Base-by-base conservation (phyloP, 1,140 invertebrate species). In the Homalodisca vitripennis region DNA sequence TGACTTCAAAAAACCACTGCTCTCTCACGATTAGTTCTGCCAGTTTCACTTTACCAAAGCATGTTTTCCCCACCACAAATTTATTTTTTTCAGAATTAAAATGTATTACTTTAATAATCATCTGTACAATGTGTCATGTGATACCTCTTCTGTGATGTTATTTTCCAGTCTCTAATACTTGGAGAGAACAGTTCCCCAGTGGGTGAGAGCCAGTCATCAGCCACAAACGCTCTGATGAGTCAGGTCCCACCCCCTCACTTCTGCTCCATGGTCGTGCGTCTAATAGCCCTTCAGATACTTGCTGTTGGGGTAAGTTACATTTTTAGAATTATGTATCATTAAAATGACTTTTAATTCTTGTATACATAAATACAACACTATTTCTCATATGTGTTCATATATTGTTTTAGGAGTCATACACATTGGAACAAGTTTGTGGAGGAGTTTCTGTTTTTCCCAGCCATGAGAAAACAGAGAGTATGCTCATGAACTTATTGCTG, bases 401-500 rank as follows among this genome's bases (percentile, higher is more conserved):
- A n/a, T n/a, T n/a, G n/a, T n/a, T n/a, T n/a, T n/a, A 94, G 85
- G 95, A 98, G 75, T 89, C 89, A 67, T 96, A 94, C 79, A 94
- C 95, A 0, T 80, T 99, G 71, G 96, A 99, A 77, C 94, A 75
- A 77, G 91, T 98, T 48, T 98, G 95, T 80, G 94, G 94, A 53
- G 90, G 94, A 26, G 90, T 88, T 62, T 86, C 92, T 1, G 86
- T 93, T 73, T 96, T 98, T 76, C 87, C 91, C n/a, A 89, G 88
- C 13, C 89, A 92, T 77, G 94, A 98, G 68, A 92, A 96, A 78
- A 92, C 93, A 12, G 95, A 98, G 82, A 95, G 93, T 74, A 91
- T 98, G 82, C 84, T 99, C 2, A 91, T 98, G 82, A 97, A 99
- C 83, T 85, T 99, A 69, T 87, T 99, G 41, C 91, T 99, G 82